Conservation (phyloP, 2,888 invertebrate species). For the Andrena hattorfiana region DNA sequence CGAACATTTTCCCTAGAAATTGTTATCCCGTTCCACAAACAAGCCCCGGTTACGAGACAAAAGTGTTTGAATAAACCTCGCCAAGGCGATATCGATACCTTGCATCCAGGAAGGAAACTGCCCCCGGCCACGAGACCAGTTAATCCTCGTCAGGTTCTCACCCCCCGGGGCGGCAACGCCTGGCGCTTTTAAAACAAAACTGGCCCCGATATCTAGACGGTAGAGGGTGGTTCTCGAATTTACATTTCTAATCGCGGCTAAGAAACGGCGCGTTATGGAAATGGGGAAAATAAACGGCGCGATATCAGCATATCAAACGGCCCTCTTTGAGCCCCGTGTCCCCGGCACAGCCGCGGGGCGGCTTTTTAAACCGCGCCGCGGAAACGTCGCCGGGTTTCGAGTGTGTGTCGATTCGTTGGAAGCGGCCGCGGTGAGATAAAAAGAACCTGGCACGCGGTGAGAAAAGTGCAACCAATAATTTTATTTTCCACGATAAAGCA, state of each 20-base stretch:
- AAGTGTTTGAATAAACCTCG: conserved; percentile 11
- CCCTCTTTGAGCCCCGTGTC: conserved; percentile 57
- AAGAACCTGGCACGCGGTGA: conserved; percentile 28
- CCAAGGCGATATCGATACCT: no score
- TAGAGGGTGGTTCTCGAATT: conserved; percentile 50
- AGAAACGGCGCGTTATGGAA: conserved; percentile 63
- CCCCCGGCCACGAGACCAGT: conserved; percentile 17
- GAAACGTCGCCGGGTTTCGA: conserved; percentile 51
- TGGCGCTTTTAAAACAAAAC: conserved; percentile 41
- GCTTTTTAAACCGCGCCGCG: conserved; percentile 55
- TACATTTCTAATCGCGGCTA: conserved; percentile 61
- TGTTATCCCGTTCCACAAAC: neutral
- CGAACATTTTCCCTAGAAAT: neutral
- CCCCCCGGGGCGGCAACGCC: neutral
- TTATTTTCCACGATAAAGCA: conserved; percentile 82
- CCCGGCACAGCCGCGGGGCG: conserved; percentile 62
- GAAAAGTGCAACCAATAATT: conserved; percentile 82
- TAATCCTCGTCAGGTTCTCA: conserved; percentile 28
- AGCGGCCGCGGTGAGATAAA: conserved; percentile 23
- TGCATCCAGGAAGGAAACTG: neutral
- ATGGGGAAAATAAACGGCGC: conserved; percentile 60
- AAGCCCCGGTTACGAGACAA: neutral
- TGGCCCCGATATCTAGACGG: conserved; percentile 21
- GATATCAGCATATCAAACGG: conserved; percentile 64
- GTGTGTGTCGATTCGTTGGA: conserved; percentile 48